Percentiles rank a stretch among this genome's conserved stretches.
Evolutionary conservation across 2,797 vertebrate genomes (phyloP).

Genomic region (Nothura maculosa): DNA sequence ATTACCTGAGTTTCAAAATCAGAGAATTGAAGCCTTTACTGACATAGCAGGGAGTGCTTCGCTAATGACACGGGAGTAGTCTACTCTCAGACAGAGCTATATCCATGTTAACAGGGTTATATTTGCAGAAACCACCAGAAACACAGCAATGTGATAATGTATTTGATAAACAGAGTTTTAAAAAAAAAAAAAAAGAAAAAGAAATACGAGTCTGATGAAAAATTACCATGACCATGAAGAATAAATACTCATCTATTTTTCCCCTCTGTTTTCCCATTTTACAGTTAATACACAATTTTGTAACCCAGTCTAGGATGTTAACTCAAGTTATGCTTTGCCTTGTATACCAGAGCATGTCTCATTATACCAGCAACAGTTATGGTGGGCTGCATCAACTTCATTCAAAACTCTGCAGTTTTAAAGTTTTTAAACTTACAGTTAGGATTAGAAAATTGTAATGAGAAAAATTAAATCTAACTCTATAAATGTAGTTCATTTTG

Average conservation of each 20-base stretch:
- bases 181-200: not conserved
- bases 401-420: not conserved
- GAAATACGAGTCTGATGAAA: accelerated
- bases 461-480: not conserved
- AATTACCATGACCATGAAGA: not conserved
- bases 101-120: not conserved
- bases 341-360: not conserved
- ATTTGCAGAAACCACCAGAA: not conserved
- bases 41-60: not conserved
- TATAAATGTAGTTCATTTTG: not conserved
- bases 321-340: not conserved
- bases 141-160: not conserved
- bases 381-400: not conserved
- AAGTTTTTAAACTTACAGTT: not conserved
- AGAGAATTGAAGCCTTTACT: not conserved
- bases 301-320: not conserved
- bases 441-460: not conserved
- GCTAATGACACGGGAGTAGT: not conserved
- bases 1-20: not conserved
- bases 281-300: not conserved
- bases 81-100: not conserved
- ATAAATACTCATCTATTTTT: not conserved
- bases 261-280: not conserved
- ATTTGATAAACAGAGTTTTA: not conserved
- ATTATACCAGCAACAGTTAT: not conserved